Conservation (phyloP, 2,888 invertebrate genomes). For the Dasysyrphus albostriatus region DNA sequence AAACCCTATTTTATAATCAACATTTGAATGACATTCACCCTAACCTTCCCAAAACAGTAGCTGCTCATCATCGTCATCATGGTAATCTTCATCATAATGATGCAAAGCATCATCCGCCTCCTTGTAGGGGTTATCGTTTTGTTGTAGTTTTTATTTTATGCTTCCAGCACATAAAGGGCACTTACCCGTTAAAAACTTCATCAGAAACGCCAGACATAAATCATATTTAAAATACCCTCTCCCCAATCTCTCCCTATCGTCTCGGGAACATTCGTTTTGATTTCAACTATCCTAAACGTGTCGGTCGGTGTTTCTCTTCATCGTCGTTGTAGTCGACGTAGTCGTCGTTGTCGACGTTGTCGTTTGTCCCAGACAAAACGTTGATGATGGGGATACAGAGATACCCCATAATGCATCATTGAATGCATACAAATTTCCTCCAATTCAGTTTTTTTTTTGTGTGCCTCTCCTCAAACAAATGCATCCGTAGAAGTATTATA, state of each 20-base stretch:
- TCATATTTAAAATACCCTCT: slow-evolving; percentile 61
- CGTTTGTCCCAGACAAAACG: slow-evolving; percentile 50
- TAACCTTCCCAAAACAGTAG: slow-evolving; percentile 53
- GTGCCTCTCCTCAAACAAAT: slow-evolving; percentile 47
- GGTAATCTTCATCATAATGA: slow-evolving; percentile 22
- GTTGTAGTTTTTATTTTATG: slow-evolving; percentile 8
- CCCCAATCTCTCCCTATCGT: background rate
- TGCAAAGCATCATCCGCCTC: slow-evolving; percentile 31
- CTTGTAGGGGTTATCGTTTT: slow-evolving; percentile 41
- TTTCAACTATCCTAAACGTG: slow-evolving; percentile 62
- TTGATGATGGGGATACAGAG: slow-evolving; percentile 37
- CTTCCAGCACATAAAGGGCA: slow-evolving; percentile 48
- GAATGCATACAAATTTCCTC: slow-evolving; percentile 71
- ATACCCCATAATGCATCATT: slow-evolving; percentile 67
- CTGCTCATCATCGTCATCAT: slow-evolving; percentile 28
- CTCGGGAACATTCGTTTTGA: slow-evolving; percentile 42
- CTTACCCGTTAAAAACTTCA: slow-evolving; percentile 71
- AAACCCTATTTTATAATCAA: slow-evolving; percentile 46
- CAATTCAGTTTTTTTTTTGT: slow-evolving; percentile 13
- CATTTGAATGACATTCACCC: slow-evolving; percentile 57
- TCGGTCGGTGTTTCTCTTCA: slow-evolving; percentile 26
- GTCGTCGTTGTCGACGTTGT: slow-evolving; percentile 12
- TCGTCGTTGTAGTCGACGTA: background rate
- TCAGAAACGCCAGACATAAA: slow-evolving; percentile 75
- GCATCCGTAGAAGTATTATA: slow-evolving; percentile 61